Evolutionary conservation across 2,113 vertebrate genomes (phyloP).

Genomic region (Meles meles): DNA sequence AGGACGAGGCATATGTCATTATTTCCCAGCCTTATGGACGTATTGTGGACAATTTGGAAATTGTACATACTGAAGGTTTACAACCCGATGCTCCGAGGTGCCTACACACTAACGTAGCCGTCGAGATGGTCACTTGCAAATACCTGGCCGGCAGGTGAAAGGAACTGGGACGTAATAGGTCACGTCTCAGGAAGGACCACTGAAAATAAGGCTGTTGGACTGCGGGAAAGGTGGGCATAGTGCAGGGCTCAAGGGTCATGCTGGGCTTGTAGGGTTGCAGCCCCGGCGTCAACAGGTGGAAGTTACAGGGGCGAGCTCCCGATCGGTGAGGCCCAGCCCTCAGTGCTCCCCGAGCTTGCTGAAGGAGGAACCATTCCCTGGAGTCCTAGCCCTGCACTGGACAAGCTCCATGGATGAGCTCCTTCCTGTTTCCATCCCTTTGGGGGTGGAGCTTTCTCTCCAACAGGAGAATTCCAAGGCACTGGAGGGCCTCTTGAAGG

Average conservation of each 20-base stretch:
- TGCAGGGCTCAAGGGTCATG: not conserved
- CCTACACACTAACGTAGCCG: not conserved
- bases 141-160: not conserved
- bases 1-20: too few relatives aligned
- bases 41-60: not conserved
- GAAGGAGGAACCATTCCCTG: not conserved
- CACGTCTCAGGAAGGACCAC: not conserved
- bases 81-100: not conserved
- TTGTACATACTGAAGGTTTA: not conserved
- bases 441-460: not conserved
- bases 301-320: too few relatives aligned
- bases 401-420: rapidly evolving
- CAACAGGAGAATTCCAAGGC: not conserved
- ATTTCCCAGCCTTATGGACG: not conserved
- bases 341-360: not conserved
- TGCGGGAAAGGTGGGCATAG: not conserved
- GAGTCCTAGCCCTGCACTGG: rapidly evolving
- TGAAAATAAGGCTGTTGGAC: not conserved
- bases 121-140: not conserved
- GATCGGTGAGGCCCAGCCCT: not conserved
- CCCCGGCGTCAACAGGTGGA: not conserved
- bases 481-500: not conserved
- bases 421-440: not conserved
- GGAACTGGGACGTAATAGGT: not conserved
- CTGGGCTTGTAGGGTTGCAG: not conserved